Percentiles rank a stretch among this genome's conserved stretches.
Evolutionary conservation across 2,113 vertebrate genomes (phyloP).

Genomic region (Globicephala melas): DNA sequence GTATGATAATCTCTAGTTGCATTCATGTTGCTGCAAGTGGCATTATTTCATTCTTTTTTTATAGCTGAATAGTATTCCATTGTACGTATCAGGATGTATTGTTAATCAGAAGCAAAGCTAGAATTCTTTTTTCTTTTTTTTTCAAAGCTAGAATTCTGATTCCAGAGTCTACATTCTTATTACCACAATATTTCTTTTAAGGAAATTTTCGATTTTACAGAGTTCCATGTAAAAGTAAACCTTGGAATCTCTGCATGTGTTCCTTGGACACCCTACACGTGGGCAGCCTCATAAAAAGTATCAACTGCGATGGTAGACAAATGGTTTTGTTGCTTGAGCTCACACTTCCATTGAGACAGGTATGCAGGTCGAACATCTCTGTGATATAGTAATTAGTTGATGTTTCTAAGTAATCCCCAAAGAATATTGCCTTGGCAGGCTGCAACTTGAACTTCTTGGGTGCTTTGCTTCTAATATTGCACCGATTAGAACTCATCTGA

Average conservation of each 20-base stretch:
- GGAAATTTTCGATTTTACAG: neutral
- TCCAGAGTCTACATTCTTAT: neutral
- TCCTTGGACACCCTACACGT: neutral
- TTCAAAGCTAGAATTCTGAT: neutral
- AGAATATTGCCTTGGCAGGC: neutral
- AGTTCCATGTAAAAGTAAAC: neutral
- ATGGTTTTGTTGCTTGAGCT: neutral
- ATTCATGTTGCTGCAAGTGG: neutral
- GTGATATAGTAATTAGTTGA: neutral
- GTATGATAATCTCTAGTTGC: neutral
- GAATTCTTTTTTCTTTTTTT: neutral
- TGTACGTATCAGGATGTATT: neutral
- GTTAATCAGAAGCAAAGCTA: slow-evolving; percentile 13
- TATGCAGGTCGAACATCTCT: neutral
- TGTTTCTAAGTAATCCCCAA: neutral
- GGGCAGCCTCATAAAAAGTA: neutral
- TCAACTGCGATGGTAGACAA: neutral
- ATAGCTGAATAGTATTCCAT: neutral
- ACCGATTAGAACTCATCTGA: neutral
- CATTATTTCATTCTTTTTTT: neutral
- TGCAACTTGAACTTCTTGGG: neutral
- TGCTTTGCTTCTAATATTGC: neutral
- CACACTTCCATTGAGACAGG: neutral
- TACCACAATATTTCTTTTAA: neutral
- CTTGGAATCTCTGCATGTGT: neutral